A percentile compares a stretch with the other conserved stretches of the same genome.
phyloP scores from a whole-genome alignment of 2,888 invertebrate species.

The Micropterix aruncella region DNA sequence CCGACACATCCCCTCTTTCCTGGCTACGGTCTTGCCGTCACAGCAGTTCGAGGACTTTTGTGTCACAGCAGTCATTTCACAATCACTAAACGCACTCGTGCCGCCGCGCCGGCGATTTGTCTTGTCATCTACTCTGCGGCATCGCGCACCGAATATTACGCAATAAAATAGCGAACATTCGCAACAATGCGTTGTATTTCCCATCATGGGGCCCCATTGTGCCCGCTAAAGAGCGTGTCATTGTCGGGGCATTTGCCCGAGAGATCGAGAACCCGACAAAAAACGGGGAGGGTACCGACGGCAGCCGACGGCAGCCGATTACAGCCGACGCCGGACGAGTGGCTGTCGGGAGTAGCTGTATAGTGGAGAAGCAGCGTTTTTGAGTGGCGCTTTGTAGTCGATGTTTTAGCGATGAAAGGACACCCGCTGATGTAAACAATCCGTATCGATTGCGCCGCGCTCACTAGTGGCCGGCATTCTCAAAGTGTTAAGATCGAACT shows the following conservation, averaged over 20 bases:
- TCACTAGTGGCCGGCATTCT: not conserved
- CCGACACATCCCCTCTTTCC: no score
- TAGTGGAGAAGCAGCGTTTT: not conserved
- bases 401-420: not conserved
- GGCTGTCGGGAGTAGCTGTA: no score
- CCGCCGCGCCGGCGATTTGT: no score
- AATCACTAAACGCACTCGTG: no score
- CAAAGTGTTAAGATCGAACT: no score
- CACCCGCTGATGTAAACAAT: not conserved
- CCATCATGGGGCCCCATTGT: not conserved
- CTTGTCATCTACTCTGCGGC: not conserved
- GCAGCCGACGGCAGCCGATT: no score
- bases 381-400: not conserved
- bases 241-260: not conserved
- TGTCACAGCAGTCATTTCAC: no score
- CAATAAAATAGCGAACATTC: not conserved
- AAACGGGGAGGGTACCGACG: not conserved
- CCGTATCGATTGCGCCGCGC: not conserved
- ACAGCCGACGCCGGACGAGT: no score
- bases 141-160: not conserved
- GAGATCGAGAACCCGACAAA: not conserved
- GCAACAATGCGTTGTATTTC: not conserved
- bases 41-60: no score
- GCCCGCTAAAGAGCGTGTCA: not conserved
- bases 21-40: no score